These are phyloP conservation scores for Gnatocerus cornutus DNA, from an alignment of 2,888 invertebrate species.

Conservation along the genomic window DNA sequence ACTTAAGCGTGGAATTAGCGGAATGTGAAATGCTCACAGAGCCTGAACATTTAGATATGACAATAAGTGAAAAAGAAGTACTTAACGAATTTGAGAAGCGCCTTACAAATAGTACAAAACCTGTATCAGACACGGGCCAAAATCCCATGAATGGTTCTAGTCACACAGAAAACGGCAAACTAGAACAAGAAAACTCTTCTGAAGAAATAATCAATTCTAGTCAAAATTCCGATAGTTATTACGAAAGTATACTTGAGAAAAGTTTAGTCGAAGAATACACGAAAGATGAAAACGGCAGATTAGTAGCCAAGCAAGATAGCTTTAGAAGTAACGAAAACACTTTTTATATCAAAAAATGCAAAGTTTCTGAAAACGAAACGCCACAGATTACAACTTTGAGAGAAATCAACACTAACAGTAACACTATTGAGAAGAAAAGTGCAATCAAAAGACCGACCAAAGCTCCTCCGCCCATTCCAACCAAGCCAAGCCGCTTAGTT, in stretches of 20 bases:
- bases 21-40: constrained; percentile 57
- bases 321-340: constrained; percentile 57
- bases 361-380: constrained; percentile 6
- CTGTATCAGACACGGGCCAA: constrained; percentile 32
- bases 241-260: constrained; percentile 67
- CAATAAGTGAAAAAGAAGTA: constrained; percentile 68
- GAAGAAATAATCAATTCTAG: constrained; percentile 62
- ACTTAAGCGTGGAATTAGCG: constrained; percentile 28
- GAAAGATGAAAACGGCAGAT: constrained; percentile 61
- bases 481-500: constrained; percentile 72
- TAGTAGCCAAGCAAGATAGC: constrained; percentile 63
- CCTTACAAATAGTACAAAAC: constrained; percentile 55
- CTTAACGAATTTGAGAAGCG: constrained; percentile 67
- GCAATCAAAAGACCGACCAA: constrained; percentile 68
- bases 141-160: constrained; percentile 44
- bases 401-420: constrained; percentile 25
- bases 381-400: constrained; percentile 11
- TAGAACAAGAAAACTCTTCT: constrained; percentile 30
- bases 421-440: constrained; percentile 39
- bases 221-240: constrained; percentile 68
- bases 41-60: constrained; percentile 64
- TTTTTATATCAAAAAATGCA: constrained; percentile 44
- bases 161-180: constrained; percentile 16
- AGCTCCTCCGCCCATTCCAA: constrained; percentile 79
- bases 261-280: constrained; percentile 66